Evolutionary conservation across 2,797 vertebrate species (phyloP), one percentile per base, ranked within the genome.

Genomic region (Decapterus maruadsi): DNA sequence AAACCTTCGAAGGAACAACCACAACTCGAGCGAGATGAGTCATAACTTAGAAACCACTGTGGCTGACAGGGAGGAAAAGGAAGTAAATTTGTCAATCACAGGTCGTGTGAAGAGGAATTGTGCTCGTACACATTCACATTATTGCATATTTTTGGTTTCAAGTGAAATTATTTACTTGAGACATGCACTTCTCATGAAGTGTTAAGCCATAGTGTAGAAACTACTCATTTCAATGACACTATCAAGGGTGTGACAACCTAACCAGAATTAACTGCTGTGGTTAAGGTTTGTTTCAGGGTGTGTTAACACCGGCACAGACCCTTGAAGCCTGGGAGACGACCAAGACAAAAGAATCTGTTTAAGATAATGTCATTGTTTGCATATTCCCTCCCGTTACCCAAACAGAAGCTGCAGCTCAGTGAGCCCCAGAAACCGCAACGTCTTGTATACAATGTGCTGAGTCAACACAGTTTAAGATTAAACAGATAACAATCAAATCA

Each of bases 281-380:
- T 14, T 61, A 3, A 20, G 13, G 22, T 48, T 36, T 61, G 9
- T 45, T 56, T 12, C 53, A 78, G 56, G 40, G 42, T 6, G 11
- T 68, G 55, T 54, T 76, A 40, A 77, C 68, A 53, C 69, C 53
- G 58, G 50, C 67, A 67, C 17, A 77, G 66, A 75, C 57, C 75
- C 40, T n/a, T 26, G 20, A 11, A 61, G n/a, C 19, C 12, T 29
- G 31, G 76, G 13, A 64, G 68, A 85, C 50, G 34, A 74, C 26
- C 69, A 42, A 29, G n/a, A 79, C 65, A 80, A 77, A 82, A 55
- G 7, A 81, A 64, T 34, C n/a, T 22, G 38, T 72, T 74, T 12
- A 43, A 68, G 63, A 79, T 80, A 72, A 83, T 63, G 34, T 62
- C 38, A 68, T 26, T 53, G 75, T 82, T 26, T 55, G 36, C 2